Evolutionary conservation across 2,113 vertebrate genomes (phyloP), one percentile per base, ranked within the genome.

Genomic region (Mus pahari): DNA sequence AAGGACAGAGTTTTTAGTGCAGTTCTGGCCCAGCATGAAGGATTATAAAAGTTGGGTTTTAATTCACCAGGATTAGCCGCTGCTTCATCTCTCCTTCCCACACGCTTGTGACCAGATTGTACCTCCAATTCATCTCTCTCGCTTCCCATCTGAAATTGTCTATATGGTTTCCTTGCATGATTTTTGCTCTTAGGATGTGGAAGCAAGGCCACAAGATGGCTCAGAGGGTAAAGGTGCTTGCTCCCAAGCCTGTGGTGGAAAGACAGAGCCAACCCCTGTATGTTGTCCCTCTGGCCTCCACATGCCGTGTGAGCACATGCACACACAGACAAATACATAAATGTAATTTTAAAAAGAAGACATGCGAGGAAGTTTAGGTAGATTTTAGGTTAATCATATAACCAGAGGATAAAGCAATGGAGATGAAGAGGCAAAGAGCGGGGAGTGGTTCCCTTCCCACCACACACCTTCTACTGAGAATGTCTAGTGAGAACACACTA

Each of bases 131-230:
- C 88, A 62, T 79, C 58, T 77, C 79, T 39, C 26, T 86, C 19
- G 50, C 62, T 93, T 75, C 36, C 3, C 68, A 77, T 86, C 50
- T 89, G 19, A 82, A 90, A 92, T 64, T 50, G 50, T 60, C 36
- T 26, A 26, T n/a, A 14, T 45, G 17, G 5, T 94, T 83, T 92
- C 26, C n/a, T 94, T 70, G 64, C 28, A 42, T 77, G 71, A 89
- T 91, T 93, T 96, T 94, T 74, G 31, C 48, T 93, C 90, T 89
- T 50, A 79, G 86, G 26, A 53, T 4, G 45, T 17, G 16, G 31
- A 70, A 82, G 14, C n/a, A 42, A 39, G 20, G 22, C 79, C 36
- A 62, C 20, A 31, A 83, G n/a, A 42, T 42, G 24, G 58, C 58
- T 83, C 24, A 83, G 79, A 50, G 55, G 55, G 36, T 17, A 28